Conservation (phyloP, 1,140 invertebrate genomes). For the Araneus ventricosus region DNA sequence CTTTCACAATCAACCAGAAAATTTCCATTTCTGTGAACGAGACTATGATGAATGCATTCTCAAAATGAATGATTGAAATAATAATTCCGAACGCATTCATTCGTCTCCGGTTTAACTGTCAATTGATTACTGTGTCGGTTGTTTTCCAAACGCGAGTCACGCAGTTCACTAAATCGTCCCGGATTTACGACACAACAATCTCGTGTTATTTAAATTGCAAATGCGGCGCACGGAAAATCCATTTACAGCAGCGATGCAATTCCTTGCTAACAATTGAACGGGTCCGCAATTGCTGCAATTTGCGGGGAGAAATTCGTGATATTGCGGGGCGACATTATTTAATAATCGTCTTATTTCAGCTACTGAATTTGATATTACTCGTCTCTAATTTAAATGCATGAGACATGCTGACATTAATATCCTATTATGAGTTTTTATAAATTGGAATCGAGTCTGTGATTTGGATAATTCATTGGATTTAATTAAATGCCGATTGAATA, state of each 20-base stretch:
- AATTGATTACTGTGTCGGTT: slow-evolving; percentile 12
- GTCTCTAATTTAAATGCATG: too few species aligned
- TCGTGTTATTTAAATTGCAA: slow-evolving; percentile 30
- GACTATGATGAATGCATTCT: background rate
- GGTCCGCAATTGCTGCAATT: background rate
- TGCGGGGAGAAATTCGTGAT: background rate
- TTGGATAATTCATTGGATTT: too few species aligned
- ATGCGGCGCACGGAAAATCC: slow-evolving; percentile 13
- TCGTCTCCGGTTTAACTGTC: background rate
- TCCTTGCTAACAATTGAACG: background rate
- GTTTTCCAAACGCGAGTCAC: background rate
- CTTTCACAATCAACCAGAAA: too few species aligned
- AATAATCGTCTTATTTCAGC: background rate
- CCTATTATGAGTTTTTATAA: too few species aligned
- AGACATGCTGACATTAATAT: too few species aligned
- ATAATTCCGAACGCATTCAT: background rate
- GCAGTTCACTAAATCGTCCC: slow-evolving; percentile 24
- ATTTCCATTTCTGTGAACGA: background rate
- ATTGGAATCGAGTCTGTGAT: too few species aligned
- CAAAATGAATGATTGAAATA: background rate
- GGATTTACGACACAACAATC: background rate
- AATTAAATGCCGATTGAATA: too few species aligned
- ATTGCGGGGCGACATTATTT: background rate
- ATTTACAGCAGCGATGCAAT: background rate
- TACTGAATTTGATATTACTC: too few species aligned